Percentiles rank a stretch among this genome's conserved stretches.
Evolutionary conservation across 2,888 invertebrate genomes (phyloP).

Genomic region (Idaea straminata): DNA sequence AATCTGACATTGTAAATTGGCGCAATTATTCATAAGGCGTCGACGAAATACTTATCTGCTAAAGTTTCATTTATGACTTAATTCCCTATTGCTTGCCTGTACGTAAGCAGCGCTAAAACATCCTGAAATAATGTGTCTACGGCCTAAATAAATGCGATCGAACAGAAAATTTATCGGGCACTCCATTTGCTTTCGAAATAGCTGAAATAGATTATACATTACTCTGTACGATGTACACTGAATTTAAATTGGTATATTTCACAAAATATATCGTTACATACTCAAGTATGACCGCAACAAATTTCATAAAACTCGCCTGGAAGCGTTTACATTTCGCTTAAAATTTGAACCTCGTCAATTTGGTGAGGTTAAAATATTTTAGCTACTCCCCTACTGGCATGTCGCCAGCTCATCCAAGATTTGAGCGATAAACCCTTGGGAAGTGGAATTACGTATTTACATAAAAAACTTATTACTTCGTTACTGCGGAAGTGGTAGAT

Average conservation of each 20-base stretch:
- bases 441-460: slow-evolving; percentile 43
- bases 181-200: slow-evolving; percentile 25
- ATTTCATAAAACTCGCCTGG: slow-evolving; percentile 17
- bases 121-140: slow-evolving; percentile 22
- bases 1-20: slow-evolving; percentile 53
- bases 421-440: slow-evolving; percentile 42
- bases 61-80: not conserved
- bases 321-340: slow-evolving; percentile 18
- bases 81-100: slow-evolving; percentile 2
- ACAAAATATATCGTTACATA: slow-evolving; percentile 16
- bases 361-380: slow-evolving; percentile 41
- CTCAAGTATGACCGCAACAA: slow-evolving; percentile 5
- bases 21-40: slow-evolving; percentile 38
- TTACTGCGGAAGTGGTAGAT: slow-evolving; percentile 30
- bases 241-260: slow-evolving; percentile 23
- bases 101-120: slow-evolving; percentile 7
- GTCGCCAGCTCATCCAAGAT: slow-evolving; percentile 46
- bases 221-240: slow-evolving; percentile 20
- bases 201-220: slow-evolving; percentile 31
- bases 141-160: slow-evolving; percentile 24
- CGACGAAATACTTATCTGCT: not conserved
- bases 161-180: slow-evolving; percentile 28
- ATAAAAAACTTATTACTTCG: slow-evolving; percentile 39
- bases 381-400: slow-evolving; percentile 45
- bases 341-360: slow-evolving; percentile 36